These are phyloP conservation scores for Helicorthomorpha holstii DNA, from an alignment of 1,140 invertebrate genomes.

Conservation along the genomic window DNA sequence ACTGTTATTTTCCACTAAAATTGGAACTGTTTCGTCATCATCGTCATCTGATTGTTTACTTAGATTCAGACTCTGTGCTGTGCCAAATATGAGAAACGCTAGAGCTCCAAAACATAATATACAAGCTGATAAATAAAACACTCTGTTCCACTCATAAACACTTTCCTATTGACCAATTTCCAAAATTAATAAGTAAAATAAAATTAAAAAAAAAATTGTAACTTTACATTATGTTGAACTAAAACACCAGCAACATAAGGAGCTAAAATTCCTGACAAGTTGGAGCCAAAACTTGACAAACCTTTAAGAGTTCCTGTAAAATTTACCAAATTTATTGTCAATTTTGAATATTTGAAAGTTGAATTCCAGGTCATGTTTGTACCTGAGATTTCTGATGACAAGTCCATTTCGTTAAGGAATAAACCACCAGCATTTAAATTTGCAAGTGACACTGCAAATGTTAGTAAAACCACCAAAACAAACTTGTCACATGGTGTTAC, in stretches of 20 bases:
- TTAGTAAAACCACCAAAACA: not conserved
- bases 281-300: not conserved
- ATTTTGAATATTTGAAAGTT: not conserved
- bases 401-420: not conserved
- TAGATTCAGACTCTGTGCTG: not conserved
- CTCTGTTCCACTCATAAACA: not conserved
- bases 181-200: no score
- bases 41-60: not conserved
- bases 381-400: not conserved
- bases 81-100: not conserved
- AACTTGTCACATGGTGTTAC: not conserved
- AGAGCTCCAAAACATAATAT: not conserved
- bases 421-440: not conserved
- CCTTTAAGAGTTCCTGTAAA: not conserved
- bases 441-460: not conserved
- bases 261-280: not conserved
- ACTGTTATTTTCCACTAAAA: not conserved
- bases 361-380: not conserved
- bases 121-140: not conserved
- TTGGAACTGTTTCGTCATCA: not conserved
- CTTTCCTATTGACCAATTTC: no score
- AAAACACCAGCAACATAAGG: not conserved
- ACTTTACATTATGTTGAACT: not conserved
- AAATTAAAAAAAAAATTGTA: not conserved
- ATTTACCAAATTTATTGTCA: not conserved